Percentiles rank a stretch among this genome's conserved stretches.
Evolutionary conservation across 2,888 invertebrate genomes (phyloP).

Genomic region (Melanophora roralis): DNA sequence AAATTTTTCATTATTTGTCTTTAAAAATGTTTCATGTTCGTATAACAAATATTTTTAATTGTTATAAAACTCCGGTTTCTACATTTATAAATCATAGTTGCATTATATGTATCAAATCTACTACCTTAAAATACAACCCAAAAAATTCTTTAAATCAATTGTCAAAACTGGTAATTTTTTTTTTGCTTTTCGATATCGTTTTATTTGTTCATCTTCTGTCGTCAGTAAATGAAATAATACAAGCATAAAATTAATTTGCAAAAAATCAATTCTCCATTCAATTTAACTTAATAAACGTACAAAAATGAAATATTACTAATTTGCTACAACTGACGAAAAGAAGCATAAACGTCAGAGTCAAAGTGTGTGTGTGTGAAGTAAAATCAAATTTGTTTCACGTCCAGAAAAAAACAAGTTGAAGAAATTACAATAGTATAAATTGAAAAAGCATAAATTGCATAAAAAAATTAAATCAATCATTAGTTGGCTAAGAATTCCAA

Average conservation of each 20-base stretch:
- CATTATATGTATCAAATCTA: no score
- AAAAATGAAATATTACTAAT: slow-evolving; percentile 2
- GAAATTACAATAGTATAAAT: not conserved
- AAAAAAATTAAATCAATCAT: slow-evolving; percentile 41
- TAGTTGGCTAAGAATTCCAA: slow-evolving; percentile 37
- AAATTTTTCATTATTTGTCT: no score
- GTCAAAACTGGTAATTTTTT: slow-evolving; percentile 33
- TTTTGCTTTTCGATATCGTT: slow-evolving; percentile 42
- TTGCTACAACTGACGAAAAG: not conserved
- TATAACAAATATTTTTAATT: no score
- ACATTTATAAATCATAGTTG: no score
- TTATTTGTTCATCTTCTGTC: slow-evolving; percentile 37
- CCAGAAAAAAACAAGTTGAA: slow-evolving; percentile 40
- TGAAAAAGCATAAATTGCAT: no score
- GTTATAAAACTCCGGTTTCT: no score
- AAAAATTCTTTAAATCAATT: not conserved
- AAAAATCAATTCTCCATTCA: not conserved
- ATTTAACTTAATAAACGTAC: slow-evolving; percentile 19
- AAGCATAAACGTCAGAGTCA: not conserved
- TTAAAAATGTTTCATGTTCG: no score
- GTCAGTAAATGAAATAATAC: slow-evolving; percentile 40
- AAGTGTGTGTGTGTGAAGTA: not conserved
- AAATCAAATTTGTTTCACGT: slow-evolving; percentile 10
- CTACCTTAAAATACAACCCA: no score
- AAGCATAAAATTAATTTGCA: slow-evolving; percentile 23